Evolutionary conservation across 2,888 invertebrate species (phyloP), one percentile per base, ranked within the genome.

Genomic region (Spicauda simplicius): DNA sequence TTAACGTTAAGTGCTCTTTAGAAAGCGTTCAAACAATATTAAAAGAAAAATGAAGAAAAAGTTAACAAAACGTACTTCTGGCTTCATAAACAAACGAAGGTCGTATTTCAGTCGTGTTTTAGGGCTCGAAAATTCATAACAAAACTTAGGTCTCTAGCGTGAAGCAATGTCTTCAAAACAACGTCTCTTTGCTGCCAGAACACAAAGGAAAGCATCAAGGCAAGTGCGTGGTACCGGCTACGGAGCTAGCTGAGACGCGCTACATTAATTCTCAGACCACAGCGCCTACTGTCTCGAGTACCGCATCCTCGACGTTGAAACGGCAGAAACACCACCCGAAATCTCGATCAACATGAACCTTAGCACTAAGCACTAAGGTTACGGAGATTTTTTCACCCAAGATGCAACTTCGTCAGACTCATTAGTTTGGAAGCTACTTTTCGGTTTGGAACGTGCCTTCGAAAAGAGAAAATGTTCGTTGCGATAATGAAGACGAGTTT

Each of bases 201-300:
- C 48, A 66, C 66, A 66, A 66, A 65, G 65, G 59, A 59, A 53
- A 59, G 59, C 65, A 59, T 45, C 59, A 59, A 65, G 65, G 18
- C 59, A 45, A 65, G 65, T 64, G 64, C 58, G 64, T 59, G 37
- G 45, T 57, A 58, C 64, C 25, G 37, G 37, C 12, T 12, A 37
- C 45, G 45, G n/a, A 52, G n/a, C 54, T 30, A 48, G 66, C 33
- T 19, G 60, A 88, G 87, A 82, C 84, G 86, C 79, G 86, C 81
- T 78, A 86, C 90, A 90, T 90, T 91, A 90, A 90, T 90, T 87
- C 83, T 87, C 88, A 88, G 88, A 86, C 88, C 86, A 79, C 86
- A 83, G 86, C 30, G 53, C 87, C 87, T 86, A 86, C 85, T 83
- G 88, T 90, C 90, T 90, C 87, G 84, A 89, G 90, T 79, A 78